Conservation (phyloP, 2,797 vertebrate species). For the Melanotaenia trifasciata region DNA sequence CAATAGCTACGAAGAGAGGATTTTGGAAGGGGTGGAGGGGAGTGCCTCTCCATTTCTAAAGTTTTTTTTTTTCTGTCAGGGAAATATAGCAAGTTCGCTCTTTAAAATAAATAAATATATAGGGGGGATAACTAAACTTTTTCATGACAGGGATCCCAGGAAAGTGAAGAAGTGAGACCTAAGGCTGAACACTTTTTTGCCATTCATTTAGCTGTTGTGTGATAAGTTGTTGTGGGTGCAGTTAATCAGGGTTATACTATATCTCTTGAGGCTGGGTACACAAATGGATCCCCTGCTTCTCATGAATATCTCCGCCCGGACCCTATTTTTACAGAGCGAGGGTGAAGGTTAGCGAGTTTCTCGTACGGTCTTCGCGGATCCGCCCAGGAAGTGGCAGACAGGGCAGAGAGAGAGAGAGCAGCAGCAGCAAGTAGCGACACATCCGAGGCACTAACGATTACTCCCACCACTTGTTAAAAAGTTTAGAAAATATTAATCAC, state of each 20-base stretch:
- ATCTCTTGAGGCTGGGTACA: neutral
- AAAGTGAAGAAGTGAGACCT: conserved; percentile 18
- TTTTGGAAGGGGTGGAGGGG: conserved; percentile 28
- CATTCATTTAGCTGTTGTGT: neutral
- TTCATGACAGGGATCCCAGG: neutral
- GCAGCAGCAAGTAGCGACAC: conserved; percentile 12
- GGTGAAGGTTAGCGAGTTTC: conserved; percentile 51
- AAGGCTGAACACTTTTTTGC: neutral
- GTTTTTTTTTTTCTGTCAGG: conserved; percentile 6
- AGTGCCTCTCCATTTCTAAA: conserved; percentile 25
- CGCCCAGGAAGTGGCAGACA: conserved; percentile 82
- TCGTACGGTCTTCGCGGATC: conserved; percentile 62
- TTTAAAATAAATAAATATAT: neutral
- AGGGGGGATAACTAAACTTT: neutral
- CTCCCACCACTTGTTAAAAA: conserved; percentile 21
- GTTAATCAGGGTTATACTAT: neutral
- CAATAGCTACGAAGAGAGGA: conserved; percentile 61
- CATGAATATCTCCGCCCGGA: neutral
- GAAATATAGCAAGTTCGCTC: conserved; percentile 14
- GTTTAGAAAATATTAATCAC: conserved; percentile 5
- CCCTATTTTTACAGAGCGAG: neutral
- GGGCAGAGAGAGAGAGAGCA: conserved; percentile 10
- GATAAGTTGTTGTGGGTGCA: neutral
- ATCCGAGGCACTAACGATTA: neutral
- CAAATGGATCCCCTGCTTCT: neutral